These are phyloP conservation scores for Standfussiana lucernea DNA, from an alignment of 2,888 invertebrate genomes.

Conservation along the genomic window DNA sequence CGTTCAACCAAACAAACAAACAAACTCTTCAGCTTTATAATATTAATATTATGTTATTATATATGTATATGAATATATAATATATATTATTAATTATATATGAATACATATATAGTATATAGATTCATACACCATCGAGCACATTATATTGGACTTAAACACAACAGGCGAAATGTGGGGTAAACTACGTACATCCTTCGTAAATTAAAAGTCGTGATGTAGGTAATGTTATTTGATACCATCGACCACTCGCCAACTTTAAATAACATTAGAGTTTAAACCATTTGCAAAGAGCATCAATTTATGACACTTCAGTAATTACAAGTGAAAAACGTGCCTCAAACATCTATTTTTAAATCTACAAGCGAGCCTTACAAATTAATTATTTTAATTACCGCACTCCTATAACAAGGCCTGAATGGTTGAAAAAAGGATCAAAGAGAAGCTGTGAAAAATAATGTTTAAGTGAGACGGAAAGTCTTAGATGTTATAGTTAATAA, in stretches of 20 bases:
- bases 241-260: background rate
- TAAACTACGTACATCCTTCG: background rate
- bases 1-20: too few relatives aligned
- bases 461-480: background rate
- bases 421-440: slow-evolving; percentile 48
- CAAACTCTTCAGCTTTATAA: too few relatives aligned
- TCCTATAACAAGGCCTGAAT: slow-evolving; percentile 40
- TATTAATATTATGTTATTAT: too few relatives aligned
- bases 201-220: background rate
- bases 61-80: too few relatives aligned
- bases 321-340: slow-evolving; percentile 25
- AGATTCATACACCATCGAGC: background rate
- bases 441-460: background rate
- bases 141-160: background rate
- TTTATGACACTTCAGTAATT: slow-evolving; percentile 9
- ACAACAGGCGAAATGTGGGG: background rate
- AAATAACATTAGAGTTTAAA: background rate
- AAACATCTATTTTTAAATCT: slow-evolving; percentile 22
- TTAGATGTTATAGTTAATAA: background rate
- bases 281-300: background rate
- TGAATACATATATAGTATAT: too few relatives aligned
- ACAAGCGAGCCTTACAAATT: slow-evolving; percentile 23
- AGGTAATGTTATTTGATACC: background rate
- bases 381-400: slow-evolving; percentile 48
- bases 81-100: too few relatives aligned